phyloP scores from a whole-genome alignment of 2,113 vertebrate genomes.

The Typhlomys cinereus region DNA sequence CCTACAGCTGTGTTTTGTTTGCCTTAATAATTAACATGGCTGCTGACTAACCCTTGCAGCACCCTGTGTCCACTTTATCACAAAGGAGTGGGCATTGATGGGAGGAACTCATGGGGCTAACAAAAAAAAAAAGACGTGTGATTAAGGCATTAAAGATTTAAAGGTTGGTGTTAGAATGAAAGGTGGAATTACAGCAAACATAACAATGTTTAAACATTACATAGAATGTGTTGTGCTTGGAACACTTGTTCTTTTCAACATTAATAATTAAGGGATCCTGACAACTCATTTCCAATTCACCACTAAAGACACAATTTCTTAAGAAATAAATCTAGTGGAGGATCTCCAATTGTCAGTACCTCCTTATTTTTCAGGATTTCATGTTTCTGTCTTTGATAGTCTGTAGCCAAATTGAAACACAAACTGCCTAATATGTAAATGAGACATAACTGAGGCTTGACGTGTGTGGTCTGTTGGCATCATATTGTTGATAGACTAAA shows the following conservation, averaged over 20 bases:
- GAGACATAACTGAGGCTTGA: not conserved
- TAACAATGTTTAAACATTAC: conserved; percentile 86
- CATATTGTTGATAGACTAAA: not conserved
- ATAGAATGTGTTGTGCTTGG: conserved; percentile 84
- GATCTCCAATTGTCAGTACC: conserved; percentile 49
- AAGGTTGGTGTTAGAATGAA: conserved; percentile 85
- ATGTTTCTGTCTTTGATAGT: conserved; percentile 56
- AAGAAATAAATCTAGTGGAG: conserved; percentile 82
- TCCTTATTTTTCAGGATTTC: conserved; percentile 66
- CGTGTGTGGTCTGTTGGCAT: not conserved
- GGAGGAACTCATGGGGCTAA: conserved; percentile 80
- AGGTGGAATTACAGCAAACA: conserved; percentile 89
- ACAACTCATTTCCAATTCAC: conserved; percentile 86
- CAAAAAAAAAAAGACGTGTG: conserved; percentile 85
- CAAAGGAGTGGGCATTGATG: conserved; percentile 78
- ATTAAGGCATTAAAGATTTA: conserved; percentile 89
- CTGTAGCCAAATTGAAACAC: conserved; percentile 43
- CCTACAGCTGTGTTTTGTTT: conserved; percentile 86
- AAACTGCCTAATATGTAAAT: not conserved
- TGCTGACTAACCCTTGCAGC: conserved; percentile 81
- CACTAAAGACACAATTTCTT: conserved; percentile 85
- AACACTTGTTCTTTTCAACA: conserved; percentile 84
- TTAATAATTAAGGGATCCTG: conserved; percentile 88
- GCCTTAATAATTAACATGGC: conserved; percentile 88
- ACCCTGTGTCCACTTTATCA: conserved; percentile 79